Evolutionary conservation across 2,113 vertebrate species (phyloP).

Genomic region (Hoplias malabaricus): DNA sequence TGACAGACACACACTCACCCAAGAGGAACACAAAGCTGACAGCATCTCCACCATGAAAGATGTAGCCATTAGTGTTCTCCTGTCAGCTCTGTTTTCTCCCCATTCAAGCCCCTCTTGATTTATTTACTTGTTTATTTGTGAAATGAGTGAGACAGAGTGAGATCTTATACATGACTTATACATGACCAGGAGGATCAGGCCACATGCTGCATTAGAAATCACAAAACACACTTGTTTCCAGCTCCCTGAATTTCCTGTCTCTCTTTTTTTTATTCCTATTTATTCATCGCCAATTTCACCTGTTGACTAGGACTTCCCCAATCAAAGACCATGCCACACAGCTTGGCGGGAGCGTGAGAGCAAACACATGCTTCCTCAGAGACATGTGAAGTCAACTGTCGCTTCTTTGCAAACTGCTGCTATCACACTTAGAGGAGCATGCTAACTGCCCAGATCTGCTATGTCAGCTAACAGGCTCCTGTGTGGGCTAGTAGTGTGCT

Average conservation of each 20-base stretch:
- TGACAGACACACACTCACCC: slow-evolving; percentile 36
- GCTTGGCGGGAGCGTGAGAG: too few species aligned
- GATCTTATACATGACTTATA: slow-evolving; percentile 10
- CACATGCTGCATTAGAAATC: not conserved
- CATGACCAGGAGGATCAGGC: slow-evolving; percentile 37
- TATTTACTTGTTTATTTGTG: slow-evolving; percentile 50
- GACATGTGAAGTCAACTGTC: too few species aligned
- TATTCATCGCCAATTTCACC: too few species aligned
- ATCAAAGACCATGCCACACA: too few species aligned
- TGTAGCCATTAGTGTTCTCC: slow-evolving; percentile 59
- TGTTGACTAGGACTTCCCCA: too few species aligned
- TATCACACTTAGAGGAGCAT: too few species aligned
- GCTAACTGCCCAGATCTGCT: too few species aligned
- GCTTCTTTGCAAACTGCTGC: too few species aligned
- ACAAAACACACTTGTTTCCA: not conserved
- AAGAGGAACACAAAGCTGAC: slow-evolving; percentile 35
- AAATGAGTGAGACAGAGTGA: not conserved
- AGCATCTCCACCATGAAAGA: slow-evolving; percentile 59
- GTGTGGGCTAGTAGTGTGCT: too few species aligned
- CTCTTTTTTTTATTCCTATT: not conserved
- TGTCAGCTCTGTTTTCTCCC: slow-evolving; percentile 30
- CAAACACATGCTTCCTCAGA: too few species aligned
- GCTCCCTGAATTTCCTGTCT: too few species aligned
- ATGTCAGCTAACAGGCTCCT: too few species aligned
- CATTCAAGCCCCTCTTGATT: slow-evolving; percentile 53